Conservation (phyloP, 1,140 invertebrate species). For the Orius laevigatus region DNA sequence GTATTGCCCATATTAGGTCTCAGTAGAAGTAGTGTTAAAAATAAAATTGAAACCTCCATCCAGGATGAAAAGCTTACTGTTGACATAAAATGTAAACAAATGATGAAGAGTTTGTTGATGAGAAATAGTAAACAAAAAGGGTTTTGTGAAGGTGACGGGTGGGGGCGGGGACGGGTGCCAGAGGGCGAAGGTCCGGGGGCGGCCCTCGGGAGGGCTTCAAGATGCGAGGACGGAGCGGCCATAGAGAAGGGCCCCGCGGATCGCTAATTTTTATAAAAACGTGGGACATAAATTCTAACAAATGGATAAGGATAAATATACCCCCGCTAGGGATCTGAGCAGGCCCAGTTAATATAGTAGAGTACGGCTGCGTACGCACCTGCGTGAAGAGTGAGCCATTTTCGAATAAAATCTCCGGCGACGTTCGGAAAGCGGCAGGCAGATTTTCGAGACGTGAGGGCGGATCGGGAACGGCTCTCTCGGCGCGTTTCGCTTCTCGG, state of each 20-base stretch:
- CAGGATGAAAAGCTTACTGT: neutral
- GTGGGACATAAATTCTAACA: slow-evolving; percentile 1
- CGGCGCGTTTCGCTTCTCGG: too few relatives aligned
- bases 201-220: too few relatives aligned
- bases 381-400: slow-evolving; percentile 36
- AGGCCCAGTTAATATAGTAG: slow-evolving; percentile 65
- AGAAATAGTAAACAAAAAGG: neutral
- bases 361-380: slow-evolving; percentile 79
- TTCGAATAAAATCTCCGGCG: too few relatives aligned
- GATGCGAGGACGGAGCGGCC: neutral
- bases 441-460: too few relatives aligned
- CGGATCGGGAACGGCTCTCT: too few relatives aligned
- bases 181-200: too few relatives aligned
- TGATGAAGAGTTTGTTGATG: neutral
- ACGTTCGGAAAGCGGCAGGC: too few relatives aligned
- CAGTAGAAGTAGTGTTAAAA: too few relatives aligned
- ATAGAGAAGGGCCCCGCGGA: neutral
- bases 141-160: neutral
- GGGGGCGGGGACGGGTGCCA: too few relatives aligned
- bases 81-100: neutral
- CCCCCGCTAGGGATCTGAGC: slow-evolving; percentile 32
- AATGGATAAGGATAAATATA: neutral
- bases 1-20: too few relatives aligned
- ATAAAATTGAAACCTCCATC: neutral
- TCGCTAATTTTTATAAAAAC: neutral